Evolutionary conservation across 2,113 vertebrate species (phyloP).

Genomic region (Girardinichthys multiradiatus): DNA sequence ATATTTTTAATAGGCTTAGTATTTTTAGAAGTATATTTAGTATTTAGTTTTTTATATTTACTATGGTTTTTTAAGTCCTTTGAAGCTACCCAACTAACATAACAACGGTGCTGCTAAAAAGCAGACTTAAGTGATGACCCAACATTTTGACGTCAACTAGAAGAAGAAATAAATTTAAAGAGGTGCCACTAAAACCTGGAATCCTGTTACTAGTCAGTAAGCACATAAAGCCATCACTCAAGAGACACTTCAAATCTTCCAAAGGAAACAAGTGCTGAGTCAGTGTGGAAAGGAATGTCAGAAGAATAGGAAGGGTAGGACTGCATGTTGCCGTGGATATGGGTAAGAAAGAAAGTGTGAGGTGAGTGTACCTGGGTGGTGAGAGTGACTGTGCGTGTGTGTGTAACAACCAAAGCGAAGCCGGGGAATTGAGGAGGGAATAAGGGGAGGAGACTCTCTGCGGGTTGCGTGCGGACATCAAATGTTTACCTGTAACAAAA

Average conservation of each 20-base stretch:
- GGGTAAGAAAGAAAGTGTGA: slow-evolving; percentile 25
- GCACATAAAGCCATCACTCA: neutral
- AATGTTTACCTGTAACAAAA: slow-evolving; percentile 84
- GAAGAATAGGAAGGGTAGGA: slow-evolving; percentile 73
- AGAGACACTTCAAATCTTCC: slow-evolving; percentile 34
- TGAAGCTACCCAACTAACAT: too few relatives aligned
- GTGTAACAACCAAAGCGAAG: slow-evolving; percentile 68
- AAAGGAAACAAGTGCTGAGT: slow-evolving; percentile 80
- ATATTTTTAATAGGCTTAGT: too few relatives aligned
- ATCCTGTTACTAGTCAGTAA: slow-evolving; percentile 13
- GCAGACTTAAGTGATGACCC: neutral
- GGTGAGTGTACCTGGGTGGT: slow-evolving; percentile 46
- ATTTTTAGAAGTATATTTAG: too few relatives aligned
- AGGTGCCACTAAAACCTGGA: neutral
- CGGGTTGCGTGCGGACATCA: slow-evolving; percentile 81
- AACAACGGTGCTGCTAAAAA: neutral
- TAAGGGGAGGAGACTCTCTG: slow-evolving; percentile 75
- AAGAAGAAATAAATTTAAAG: neutral
- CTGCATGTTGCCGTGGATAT: slow-evolving; percentile 56
- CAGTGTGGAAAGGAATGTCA: slow-evolving; percentile 75
- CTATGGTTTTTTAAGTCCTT: too few relatives aligned
- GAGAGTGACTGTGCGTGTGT: slow-evolving; percentile 39
- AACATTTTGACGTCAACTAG: too few relatives aligned
- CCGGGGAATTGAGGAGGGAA: slow-evolving; percentile 63
- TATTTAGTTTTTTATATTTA: too few relatives aligned